Evolutionary conservation across 1,140 invertebrate species (phyloP).

Genomic region (Acromyrmex heyeri): DNA sequence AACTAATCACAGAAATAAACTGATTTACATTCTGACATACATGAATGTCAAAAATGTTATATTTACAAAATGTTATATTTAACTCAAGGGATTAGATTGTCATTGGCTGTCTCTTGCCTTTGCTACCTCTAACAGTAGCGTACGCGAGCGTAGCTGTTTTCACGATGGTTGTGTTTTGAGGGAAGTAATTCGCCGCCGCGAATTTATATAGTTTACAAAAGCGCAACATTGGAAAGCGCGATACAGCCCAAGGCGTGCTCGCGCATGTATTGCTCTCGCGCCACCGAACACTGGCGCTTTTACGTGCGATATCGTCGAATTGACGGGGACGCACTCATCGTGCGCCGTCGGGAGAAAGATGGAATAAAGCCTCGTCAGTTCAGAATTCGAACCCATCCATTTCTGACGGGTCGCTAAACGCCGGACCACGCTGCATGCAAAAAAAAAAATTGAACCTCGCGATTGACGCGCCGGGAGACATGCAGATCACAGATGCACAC

Average conservation of each 20-base stretch:
- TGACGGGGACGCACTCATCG: constrained; percentile 42
- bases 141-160: background rate
- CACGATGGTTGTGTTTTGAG: background rate
- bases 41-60: no score
- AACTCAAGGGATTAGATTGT: no score
- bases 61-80: no score
- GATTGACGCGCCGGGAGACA: constrained; percentile 53
- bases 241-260: constrained; percentile 43
- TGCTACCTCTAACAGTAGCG: no score
- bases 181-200: background rate
- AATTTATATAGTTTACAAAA: constrained; percentile 41
- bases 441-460: constrained; percentile 37
- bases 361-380: constrained; percentile 48
- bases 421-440: constrained; percentile 36
- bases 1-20: no score
- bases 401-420: constrained; percentile 56
- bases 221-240: constrained; percentile 23
- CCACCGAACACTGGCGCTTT: constrained; percentile 28
- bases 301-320: constrained; percentile 51
- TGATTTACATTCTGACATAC: no score
- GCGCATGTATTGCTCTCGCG: constrained; percentile 45
- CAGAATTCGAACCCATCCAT: constrained; percentile 16
- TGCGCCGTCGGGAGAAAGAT: constrained; percentile 31
- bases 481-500: background rate
- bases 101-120: no score